Evolutionary conservation across 2,797 vertebrate genomes (phyloP).

Genomic region (Thaleichthys pacificus): DNA sequence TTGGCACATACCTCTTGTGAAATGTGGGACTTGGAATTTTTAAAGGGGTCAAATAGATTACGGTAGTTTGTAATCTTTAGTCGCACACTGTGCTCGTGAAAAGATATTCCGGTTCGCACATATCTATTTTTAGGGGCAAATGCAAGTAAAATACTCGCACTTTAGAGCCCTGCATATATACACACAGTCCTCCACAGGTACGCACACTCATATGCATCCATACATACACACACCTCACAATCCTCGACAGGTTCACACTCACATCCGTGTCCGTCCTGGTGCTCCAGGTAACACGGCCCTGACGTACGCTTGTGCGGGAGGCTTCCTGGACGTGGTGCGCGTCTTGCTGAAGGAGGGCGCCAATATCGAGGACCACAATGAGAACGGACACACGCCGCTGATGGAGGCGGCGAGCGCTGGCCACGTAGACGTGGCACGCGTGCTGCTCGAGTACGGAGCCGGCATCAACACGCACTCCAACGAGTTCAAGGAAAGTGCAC

Average conservation of each 20-base stretch:
- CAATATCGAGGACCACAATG: constrained; percentile 90
- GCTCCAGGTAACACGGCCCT: constrained; percentile 84
- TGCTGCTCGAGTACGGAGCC: constrained; percentile 88
- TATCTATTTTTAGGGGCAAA: too few species aligned
- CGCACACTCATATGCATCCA: constrained; percentile 7
- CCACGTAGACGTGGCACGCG: constrained; percentile 85
- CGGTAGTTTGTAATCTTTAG: too few species aligned
- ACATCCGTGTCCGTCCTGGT: background rate
- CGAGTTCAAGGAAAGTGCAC: constrained; percentile 91
- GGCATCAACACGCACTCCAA: constrained; percentile 92
- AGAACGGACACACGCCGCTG: constrained; percentile 87
- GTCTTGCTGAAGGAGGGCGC: constrained; percentile 88
- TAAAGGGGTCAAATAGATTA: too few species aligned
- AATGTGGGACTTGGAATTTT: too few species aligned
- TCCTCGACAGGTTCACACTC: background rate
- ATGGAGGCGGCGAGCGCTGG: constrained; percentile 91
- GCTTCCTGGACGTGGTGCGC: constrained; percentile 88
- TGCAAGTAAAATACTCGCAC: too few species aligned
- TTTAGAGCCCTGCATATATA: constrained; percentile 31
- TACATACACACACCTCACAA: background rate
- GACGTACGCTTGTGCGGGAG: constrained; percentile 87
- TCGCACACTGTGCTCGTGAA: too few species aligned
- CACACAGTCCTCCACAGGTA: constrained; percentile 75
- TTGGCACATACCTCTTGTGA: too few species aligned
- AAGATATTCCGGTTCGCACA: too few species aligned